phyloP scores from a whole-genome alignment of 2,797 vertebrate genomes.

The Coreius guichenoti region DNA sequence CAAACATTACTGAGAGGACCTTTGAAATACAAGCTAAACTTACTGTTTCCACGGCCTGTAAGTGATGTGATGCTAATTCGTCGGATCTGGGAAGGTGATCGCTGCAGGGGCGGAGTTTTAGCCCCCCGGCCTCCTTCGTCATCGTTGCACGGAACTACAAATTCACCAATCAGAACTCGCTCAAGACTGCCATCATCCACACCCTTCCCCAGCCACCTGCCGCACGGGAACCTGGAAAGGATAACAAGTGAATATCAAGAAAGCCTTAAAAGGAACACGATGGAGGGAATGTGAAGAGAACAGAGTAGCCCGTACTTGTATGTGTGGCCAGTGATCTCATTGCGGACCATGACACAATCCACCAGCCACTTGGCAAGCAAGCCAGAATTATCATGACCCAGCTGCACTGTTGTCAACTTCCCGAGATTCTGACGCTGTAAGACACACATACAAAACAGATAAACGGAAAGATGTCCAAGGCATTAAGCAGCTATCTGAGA shows the following conservation, averaged over 20 bases:
- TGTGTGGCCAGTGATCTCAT: conserved; percentile 96
- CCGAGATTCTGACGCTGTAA: conserved; percentile 95
- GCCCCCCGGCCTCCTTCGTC: conserved; percentile 90
- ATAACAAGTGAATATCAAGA: not conserved
- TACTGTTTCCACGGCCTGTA: conserved; percentile 84
- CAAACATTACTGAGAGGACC: not conserved
- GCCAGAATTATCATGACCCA: conserved; percentile 97
- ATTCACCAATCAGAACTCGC: conserved; percentile 92
- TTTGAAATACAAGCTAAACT: conserved; percentile 60
- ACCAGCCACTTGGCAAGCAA: conserved; percentile 97
- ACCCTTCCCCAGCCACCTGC: conserved; percentile 94
- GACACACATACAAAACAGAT: conserved; percentile 48
- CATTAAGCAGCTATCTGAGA: conserved; percentile 5
- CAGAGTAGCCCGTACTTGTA: conserved; percentile 84
- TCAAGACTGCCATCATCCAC: conserved; percentile 95
- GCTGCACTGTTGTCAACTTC: conserved; percentile 93
- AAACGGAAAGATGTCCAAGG: conserved; percentile 43
- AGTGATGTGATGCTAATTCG: conserved; percentile 90
- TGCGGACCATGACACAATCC: conserved; percentile 97
- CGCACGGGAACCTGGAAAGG: conserved; percentile 89
- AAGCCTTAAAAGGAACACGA: not conserved
- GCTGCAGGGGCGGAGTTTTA: conserved; percentile 92
- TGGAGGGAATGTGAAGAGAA: not conserved
- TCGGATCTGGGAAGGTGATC: conserved; percentile 87
- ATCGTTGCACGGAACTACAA: conserved; percentile 83